Evolutionary conservation across 2,113 vertebrate species (phyloP), one percentile per base, ranked within the genome.

Genomic region (Propithecus coquereli): DNA sequence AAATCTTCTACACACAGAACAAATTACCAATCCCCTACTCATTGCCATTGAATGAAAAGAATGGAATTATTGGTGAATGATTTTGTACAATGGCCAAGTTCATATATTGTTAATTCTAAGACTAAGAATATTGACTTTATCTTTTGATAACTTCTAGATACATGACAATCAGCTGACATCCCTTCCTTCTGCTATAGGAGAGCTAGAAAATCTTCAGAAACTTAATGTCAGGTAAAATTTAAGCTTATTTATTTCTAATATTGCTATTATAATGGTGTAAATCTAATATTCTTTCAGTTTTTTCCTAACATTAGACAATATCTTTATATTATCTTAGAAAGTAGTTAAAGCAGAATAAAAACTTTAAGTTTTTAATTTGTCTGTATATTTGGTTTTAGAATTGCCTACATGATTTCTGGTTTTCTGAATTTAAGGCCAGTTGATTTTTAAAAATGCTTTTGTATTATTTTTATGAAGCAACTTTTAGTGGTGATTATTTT

Each of bases 91-190:
- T 82, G 47, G 45, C n/a, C 86, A 92, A 95, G n/a, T 12, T 74
- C 12, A 54, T 65, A 4, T 87, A 40, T 93, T 59, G 13, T 87
- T 96, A 74, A 94, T 85, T 93, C 12, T 70, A 85, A 63, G n/a
- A 88, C 34, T 74, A 65, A 96, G 30, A 85, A 87, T 96, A 92
- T 79, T 90, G 27, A 95, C 66, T 95, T 87, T 83, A 27, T 95
- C 52, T 97, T 23, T 50, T 97, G 93, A 76, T 96, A 52, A 96
- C 97, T 97, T 97, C 84, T 96, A 99, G 99, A 98, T 99, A 47
- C 99, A 99, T 97, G 99, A 99, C 97, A 99, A 99, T 98, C 99
- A 99, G 40, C 98, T 99, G 82, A 98, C 95, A 82, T 98, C 98
- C 4, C 98, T 99, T 92, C 99, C 99, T 37, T 91, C 98, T 90